Evolutionary conservation across 35 echinoderm and acorn worm species (phyloP).

Genomic region (Holothuria glaberrima): DNA sequence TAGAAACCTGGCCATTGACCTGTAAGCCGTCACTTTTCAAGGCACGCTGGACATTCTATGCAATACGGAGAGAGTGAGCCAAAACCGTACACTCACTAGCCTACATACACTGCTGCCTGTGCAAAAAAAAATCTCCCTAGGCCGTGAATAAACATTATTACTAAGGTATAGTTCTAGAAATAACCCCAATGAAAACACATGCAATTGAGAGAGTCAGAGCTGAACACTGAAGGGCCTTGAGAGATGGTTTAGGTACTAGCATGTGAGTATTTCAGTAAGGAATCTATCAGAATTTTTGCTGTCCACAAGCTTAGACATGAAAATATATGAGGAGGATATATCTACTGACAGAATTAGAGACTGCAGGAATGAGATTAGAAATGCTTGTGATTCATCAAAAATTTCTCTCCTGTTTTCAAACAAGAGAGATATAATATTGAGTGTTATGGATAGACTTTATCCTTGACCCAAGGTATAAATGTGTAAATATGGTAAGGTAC

Average conservation of each 20-base stretch:
- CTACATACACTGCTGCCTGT: conserved; percentile 39
- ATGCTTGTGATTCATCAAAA: too few species aligned
- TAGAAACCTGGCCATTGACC: conserved; percentile 33
- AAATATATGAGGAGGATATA: too few species aligned
- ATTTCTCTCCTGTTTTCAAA: too few species aligned
- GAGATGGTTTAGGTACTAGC: too few species aligned
- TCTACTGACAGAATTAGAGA: too few species aligned
- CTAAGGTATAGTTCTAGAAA: conserved; percentile 45
- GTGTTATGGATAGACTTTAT: neutral
- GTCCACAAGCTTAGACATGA: too few species aligned
- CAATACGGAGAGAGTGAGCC: neutral
- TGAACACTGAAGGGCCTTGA: too few species aligned
- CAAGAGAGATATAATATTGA: too few species aligned
- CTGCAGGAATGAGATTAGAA: too few species aligned
- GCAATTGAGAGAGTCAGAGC: conserved; percentile 13
- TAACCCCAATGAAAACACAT: conserved; percentile 44
- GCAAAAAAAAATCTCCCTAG: conserved; percentile 60
- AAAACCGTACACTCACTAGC: conserved; percentile 41
- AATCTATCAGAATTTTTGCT: too few species aligned
- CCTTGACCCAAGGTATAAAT: neutral
- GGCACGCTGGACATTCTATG: neutral
- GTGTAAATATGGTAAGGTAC: neutral
- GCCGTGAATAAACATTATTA: conserved; percentile 70
- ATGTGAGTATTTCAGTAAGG: too few species aligned
- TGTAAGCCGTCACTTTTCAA: conserved; percentile 8